These are phyloP conservation scores for Drosophila phalerata DNA, from an alignment of 2,888 invertebrate species.

Conservation along the genomic window DNA sequence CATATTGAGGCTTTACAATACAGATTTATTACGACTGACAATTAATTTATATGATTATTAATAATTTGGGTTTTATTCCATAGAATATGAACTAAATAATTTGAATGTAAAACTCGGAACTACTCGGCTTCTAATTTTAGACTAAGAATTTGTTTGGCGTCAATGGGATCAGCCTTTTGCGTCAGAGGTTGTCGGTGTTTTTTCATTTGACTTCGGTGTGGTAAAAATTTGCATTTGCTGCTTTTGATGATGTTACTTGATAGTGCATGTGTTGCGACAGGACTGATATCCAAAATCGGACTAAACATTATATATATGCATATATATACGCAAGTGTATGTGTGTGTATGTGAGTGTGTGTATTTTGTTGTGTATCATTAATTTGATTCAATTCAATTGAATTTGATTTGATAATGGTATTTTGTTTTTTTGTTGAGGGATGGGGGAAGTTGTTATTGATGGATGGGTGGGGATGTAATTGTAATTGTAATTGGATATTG, in stretches of 20 bases:
- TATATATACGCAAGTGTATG: not conserved
- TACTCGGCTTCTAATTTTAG: constrained; percentile 1
- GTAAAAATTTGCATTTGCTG: constrained; percentile 2
- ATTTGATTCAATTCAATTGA: constrained; percentile 3
- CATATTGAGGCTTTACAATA: constrained; percentile 3
- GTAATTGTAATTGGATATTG: not conserved
- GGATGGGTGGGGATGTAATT: not conserved
- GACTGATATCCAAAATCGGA: constrained; percentile 14
- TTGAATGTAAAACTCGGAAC: constrained; percentile 13
- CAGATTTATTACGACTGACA: constrained; percentile 15
- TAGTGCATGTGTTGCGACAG: constrained; percentile 1
- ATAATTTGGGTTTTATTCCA: constrained; percentile 26
- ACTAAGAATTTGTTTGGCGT: constrained; percentile 42
- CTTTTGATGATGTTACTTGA: not conserved
- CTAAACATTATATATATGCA: not conserved
- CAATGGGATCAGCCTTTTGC: constrained; percentile 18
- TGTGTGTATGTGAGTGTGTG: not conserved
- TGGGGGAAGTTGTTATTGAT: not conserved
- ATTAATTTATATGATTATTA: constrained; percentile 12
- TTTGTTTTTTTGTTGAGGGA: not conserved
- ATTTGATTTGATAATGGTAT: not conserved
- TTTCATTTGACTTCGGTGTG: not conserved
- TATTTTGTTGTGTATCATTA: constrained; percentile 2
- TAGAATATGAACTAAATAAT: constrained; percentile 6
- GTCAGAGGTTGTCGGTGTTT: not conserved